phyloP scores from a whole-genome alignment of 2,888 invertebrate species.

The Plebejus anna region DNA sequence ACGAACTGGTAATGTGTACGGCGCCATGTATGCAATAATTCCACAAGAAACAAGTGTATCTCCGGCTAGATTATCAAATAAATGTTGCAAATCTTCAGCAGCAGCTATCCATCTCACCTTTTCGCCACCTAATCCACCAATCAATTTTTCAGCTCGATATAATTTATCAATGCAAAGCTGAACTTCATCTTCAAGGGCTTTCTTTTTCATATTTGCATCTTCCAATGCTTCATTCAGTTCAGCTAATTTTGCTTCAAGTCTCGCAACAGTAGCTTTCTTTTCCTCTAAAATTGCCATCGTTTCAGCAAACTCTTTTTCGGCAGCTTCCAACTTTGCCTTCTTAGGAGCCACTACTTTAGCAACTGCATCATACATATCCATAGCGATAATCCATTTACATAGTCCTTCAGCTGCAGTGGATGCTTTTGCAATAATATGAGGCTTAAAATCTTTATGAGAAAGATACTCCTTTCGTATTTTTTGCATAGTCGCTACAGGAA shows the following conservation, averaged over 20 bases:
- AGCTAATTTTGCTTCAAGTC: slow-evolving; percentile 88
- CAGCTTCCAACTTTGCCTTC: slow-evolving; percentile 87
- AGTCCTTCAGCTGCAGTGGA: slow-evolving; percentile 96
- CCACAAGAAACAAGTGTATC: slow-evolving; percentile 94
- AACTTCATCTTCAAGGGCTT: slow-evolving; percentile 85
- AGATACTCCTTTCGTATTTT: slow-evolving; percentile 88
- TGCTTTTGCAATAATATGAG: slow-evolving; percentile 89
- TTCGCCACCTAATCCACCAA: slow-evolving; percentile 93
- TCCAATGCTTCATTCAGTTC: slow-evolving; percentile 84
- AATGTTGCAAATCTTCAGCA: slow-evolving; percentile 85
- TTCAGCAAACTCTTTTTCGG: slow-evolving; percentile 89
- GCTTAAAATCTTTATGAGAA: slow-evolving; percentile 88
- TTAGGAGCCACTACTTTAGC: slow-evolving; percentile 92
- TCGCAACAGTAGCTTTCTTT: slow-evolving; percentile 88
- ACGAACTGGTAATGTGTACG: slow-evolving; percentile 87
- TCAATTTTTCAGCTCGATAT: slow-evolving; percentile 91
- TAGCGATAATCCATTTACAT: slow-evolving; percentile 94
- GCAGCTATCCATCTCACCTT: slow-evolving; percentile 90
- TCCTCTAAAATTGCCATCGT: slow-evolving; percentile 92
- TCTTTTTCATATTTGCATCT: slow-evolving; percentile 83
- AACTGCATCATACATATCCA: slow-evolving; percentile 93
- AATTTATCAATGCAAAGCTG: slow-evolving; percentile 91
- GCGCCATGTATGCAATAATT: slow-evolving; percentile 93
- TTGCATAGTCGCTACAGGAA: slow-evolving; percentile 84
- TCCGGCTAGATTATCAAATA: slow-evolving; percentile 91